Base-by-base conservation (phyloP, 2,113 vertebrate species). In the Lipotes vexillifer region DNA sequence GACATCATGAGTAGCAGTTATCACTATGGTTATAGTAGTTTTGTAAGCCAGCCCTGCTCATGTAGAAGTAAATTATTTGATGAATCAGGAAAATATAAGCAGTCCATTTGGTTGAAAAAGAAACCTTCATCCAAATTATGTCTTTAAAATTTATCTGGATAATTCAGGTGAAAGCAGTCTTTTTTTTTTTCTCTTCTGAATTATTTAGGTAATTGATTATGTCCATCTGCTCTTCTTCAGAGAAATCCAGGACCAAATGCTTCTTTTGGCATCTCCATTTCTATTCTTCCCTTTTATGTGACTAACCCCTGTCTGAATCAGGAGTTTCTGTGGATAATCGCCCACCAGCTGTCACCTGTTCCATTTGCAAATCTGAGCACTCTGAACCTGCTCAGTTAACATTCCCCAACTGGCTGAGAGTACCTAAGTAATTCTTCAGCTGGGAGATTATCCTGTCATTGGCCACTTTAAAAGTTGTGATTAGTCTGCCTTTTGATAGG, bases 131-230 rank as follows among this genome's bases (percentile, higher is more conserved):
- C 36, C 52, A 84, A 87, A 71, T 57, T 63, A 0, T 75, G 63
- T 72, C 68, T 97, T 93, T 91, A 49, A 94, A 83, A 91, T 85
- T 91, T 74, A 90, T 97, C 59, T 83, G 82, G 68, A 69, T 89
- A 80, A 93, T 95, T 90, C 85, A 96, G 94, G 94, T 95, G 88
- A 96, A 96, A 96, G 52, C 55, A 55, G 72, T 31, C n/a, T 93
- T 78, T 85, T 3, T 0, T 0, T 4, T 18, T 75, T 9, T 72
- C 38, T 27, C 69, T 88, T 36, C 84, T 86, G 77, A 97, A 94
- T 98, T 97, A 96, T 96, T 96, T 89, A 97, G 57, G 72, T 71
- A 95, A 98, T 96, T 83, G 33, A 92, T 97, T 93, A 83, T 14
- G 68, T 68, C 88, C 94, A 95, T 97, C 93, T 95, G 90, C 46